A percentile compares a stretch with the other conserved stretches of the same genome.
Evolutionary conservation across 2,113 vertebrate species (phyloP).

Genomic region (Pipa parva): DNA sequence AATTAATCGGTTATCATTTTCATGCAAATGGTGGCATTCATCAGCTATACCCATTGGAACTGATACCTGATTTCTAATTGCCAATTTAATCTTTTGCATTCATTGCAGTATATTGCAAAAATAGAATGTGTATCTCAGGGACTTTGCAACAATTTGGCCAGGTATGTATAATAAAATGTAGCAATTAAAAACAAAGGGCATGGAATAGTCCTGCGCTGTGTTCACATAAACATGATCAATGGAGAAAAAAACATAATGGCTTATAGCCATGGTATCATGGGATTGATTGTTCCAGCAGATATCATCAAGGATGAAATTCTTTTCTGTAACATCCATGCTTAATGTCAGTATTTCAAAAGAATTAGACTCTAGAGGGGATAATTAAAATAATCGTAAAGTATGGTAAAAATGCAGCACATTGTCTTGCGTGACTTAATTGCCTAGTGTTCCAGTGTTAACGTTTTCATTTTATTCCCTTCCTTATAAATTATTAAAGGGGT

Average conservation of each 20-base stretch:
- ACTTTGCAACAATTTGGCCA: constrained; percentile 42
- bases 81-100: constrained; percentile 46
- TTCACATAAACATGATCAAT: background rate
- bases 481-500: constrained; percentile 3
- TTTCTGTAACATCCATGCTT: background rate
- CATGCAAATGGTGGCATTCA: constrained; percentile 53
- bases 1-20: constrained; percentile 49
- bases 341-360: background rate
- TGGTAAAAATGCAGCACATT: background rate
- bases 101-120: constrained; percentile 50
- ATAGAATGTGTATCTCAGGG: constrained; percentile 44
- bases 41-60: constrained; percentile 44
- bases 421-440: background rate
- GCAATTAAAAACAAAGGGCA: constrained; percentile 33
- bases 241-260: background rate
- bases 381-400: background rate
- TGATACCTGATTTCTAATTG: constrained; percentile 46
- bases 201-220: background rate
- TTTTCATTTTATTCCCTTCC: background rate
- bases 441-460: background rate
- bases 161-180: constrained; percentile 46
- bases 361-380: background rate
- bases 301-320: constrained; percentile 20
- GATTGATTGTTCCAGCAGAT: constrained; percentile 10
- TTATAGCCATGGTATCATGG: constrained; percentile 10